Evolutionary conservation across 2,797 vertebrate species (phyloP), one percentile per base, ranked within the genome.

Genomic region (Distichodus sexfasciatus): DNA sequence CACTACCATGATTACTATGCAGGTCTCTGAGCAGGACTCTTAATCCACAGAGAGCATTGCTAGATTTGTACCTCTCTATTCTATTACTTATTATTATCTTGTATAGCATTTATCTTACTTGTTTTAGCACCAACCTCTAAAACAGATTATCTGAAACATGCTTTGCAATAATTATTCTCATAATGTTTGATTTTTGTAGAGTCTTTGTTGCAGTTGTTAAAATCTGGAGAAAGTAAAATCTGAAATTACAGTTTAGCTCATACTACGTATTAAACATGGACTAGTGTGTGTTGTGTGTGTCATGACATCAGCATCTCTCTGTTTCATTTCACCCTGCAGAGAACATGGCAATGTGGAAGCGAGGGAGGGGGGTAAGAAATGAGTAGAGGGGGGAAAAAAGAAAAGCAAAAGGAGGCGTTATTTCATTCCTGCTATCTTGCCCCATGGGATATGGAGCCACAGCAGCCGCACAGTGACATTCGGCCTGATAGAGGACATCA

Each of bases 401-500:
- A 38, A 60, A 68, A 76, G 65, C 54, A 81, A 67, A 74, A 41
- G 75, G 70, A 6, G n/a, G 58, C 68, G 82, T 76, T 69, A 36
- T 50, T 53, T 77, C 74, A 73, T 74, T 29, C 65, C 72, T 63
- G 79, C 75, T 69, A 31, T 57, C n/a, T 58, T 70, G 82, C 82
- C 85, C 85, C 67, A 50, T 43, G 86, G 87, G 86, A 38, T 36
- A 28, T 48, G 53, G 6, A 66, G 28, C 29, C 54, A 48, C 41
- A 68, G 69, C 47, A 68, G 38, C 78, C 73, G 40, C 76, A 77
- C 78, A 78, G 84, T 92, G 87, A 91, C 89, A 91, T 91, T 92
- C 82, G 79, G 83, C 82, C 85, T 86, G 87, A 90, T 86, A 90
- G 88, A 92, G 90, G 90, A 91, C 90, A 90, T 86, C 80, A 88